Evolutionary conservation across 1,140 invertebrate genomes (phyloP).

Genomic region (Lordiphosa collinella): DNA sequence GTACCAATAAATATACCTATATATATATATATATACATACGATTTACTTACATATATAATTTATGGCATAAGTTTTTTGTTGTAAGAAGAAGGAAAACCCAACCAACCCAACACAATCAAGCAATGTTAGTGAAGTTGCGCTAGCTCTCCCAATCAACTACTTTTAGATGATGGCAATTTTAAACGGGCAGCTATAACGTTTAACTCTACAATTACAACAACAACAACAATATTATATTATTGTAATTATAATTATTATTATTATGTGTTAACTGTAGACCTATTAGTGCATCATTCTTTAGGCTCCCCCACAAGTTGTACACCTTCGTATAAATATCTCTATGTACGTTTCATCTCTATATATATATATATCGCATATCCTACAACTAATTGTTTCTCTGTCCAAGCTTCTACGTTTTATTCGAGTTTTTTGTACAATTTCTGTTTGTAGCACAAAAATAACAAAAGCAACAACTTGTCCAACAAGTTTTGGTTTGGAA

Average conservation of each 20-base stretch:
- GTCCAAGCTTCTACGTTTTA: constrained; percentile 26
- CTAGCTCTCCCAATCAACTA: constrained; percentile 20
- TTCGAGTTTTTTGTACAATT: constrained; percentile 49
- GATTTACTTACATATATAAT: constrained; percentile 76
- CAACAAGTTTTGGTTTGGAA: constrained; percentile 49
- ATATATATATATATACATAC: constrained; percentile 29
- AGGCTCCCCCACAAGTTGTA: constrained; percentile 5
- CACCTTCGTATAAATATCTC: constrained; percentile 22
- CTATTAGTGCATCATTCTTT: constrained; percentile 24
- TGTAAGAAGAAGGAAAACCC: constrained; percentile 33
- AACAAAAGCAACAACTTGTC: constrained; percentile 52
- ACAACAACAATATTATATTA: constrained; percentile 29
- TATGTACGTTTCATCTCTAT: constrained; percentile 9
- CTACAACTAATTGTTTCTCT: constrained; percentile 51
- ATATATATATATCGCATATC: constrained; percentile 22
- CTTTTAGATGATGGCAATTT: constrained; percentile 4
- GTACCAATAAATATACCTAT: constrained; percentile 45
- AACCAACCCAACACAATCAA: constrained; percentile 62
- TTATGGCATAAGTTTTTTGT: constrained; percentile 67
- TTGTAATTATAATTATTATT: constrained; percentile 28
- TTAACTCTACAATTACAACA: constrained; percentile 16
- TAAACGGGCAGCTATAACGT: constrained; percentile 3
- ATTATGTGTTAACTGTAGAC: constrained; percentile 32
- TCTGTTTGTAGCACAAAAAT: constrained; percentile 64
- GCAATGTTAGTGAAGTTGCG: constrained; percentile 68